Percentiles rank a stretch among this genome's conserved stretches.
These are phyloP conservation scores for Naso thynnoides DNA, from an alignment of 2,797 vertebrate genomes.

Conservation along the genomic window DNA sequence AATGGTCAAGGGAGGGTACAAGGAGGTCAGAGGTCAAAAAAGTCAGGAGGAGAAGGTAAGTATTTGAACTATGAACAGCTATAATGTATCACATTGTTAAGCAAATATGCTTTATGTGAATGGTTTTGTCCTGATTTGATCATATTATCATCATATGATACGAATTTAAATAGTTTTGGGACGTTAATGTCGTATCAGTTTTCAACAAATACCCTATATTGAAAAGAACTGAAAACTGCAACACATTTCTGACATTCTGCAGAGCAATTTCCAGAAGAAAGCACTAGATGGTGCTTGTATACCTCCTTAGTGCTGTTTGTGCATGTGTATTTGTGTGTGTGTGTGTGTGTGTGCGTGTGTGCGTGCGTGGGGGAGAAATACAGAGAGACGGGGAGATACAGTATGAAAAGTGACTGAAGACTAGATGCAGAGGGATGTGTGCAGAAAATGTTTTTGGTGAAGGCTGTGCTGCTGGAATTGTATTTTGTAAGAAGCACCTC, in stretches of 20 bases:
- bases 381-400: conserved; percentile 8
- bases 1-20: no score
- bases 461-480: conserved; percentile 35
- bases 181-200: not conserved
- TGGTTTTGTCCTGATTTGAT: not conserved
- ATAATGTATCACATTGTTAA: not conserved
- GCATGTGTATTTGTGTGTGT: conserved; percentile 30
- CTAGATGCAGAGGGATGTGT: conserved; percentile 52
- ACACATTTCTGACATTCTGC: conserved; percentile 38
- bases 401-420: conserved; percentile 38
- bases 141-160: not conserved
- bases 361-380: not conserved
- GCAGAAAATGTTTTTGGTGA: conserved; percentile 42
- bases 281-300: conserved; percentile 98
- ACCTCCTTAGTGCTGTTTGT: conserved; percentile 78
- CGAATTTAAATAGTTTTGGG: not conserved
- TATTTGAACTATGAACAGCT: not conserved
- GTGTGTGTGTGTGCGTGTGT: conserved; percentile 28
- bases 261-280: conserved; percentile 88
- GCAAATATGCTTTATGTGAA: not conserved
- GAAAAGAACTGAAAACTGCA: not conserved
- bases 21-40: not conserved
- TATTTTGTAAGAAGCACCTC: conserved; percentile 45
- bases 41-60: not conserved
- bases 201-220: not conserved